A percentile compares a stretch with the other conserved stretches of the same genome.
phyloP scores from a whole-genome alignment of 2,888 invertebrate species.

The Apamea crenata region DNA sequence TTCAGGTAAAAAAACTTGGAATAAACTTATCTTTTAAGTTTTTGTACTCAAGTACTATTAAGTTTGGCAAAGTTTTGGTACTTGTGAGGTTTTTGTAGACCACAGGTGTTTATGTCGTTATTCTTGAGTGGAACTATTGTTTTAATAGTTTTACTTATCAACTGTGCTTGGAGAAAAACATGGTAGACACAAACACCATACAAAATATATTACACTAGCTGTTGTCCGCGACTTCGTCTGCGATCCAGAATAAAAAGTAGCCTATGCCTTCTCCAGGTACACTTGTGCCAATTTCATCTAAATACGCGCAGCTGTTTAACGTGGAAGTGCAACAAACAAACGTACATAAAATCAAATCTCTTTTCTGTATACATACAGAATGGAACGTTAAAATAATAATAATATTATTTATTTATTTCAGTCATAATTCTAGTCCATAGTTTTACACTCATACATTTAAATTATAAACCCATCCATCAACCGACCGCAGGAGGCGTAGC shows the following conservation, averaged over 20 bases:
- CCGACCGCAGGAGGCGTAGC: too few relatives aligned
- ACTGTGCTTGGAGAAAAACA: constrained; percentile 12
- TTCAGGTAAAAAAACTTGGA: constrained; percentile 13
- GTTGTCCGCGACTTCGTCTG: neutral
- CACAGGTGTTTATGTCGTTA: constrained; percentile 43
- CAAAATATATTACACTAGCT: neutral
- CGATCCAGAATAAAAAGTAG: neutral
- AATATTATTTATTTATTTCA: too few relatives aligned
- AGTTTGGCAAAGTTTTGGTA: constrained; percentile 38
- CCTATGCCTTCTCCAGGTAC: too few relatives aligned
- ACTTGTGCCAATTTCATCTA: too few relatives aligned
- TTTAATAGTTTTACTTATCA: constrained; percentile 36
- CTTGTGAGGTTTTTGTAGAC: constrained; percentile 37
- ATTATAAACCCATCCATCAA: too few relatives aligned
- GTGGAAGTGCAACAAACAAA: too few relatives aligned
- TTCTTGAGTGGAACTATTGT: constrained; percentile 38
- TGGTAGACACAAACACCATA: neutral
- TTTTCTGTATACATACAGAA: too few relatives aligned
- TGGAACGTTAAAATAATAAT: too few relatives aligned
- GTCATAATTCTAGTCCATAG: too few relatives aligned
- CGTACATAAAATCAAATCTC: too few relatives aligned
- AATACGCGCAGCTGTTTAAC: too few relatives aligned
- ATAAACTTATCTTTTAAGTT: constrained; percentile 35
- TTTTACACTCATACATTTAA: too few relatives aligned
- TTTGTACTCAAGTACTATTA: constrained; percentile 20